Percentiles rank a stretch among this genome's conserved stretches.
Evolutionary conservation across 2,113 vertebrate species (phyloP).

Genomic region (Eonycteris spelaea): DNA sequence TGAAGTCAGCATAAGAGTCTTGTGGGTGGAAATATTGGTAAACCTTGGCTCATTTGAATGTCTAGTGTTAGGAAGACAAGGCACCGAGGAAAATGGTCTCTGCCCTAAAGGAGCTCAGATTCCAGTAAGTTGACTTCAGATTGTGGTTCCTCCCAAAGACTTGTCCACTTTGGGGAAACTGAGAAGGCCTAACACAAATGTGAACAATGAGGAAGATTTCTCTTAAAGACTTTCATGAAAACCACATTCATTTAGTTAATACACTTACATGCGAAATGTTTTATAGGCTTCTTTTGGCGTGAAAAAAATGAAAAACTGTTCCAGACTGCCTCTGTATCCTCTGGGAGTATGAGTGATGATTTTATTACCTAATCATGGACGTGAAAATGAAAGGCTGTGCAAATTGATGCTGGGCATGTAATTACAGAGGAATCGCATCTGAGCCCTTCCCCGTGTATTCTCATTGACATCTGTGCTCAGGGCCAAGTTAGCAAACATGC

Average conservation of each 20-base stretch:
- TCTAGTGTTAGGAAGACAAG: neutral
- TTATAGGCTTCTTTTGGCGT: constrained; percentile 8
- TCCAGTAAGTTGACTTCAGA: neutral
- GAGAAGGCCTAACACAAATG: neutral
- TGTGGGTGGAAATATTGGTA: neutral
- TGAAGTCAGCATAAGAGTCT: neutral
- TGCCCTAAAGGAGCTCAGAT: neutral
- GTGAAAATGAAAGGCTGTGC: neutral
- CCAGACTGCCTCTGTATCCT: neutral
- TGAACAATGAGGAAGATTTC: neutral
- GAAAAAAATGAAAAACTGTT: constrained; percentile 21
- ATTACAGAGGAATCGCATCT: neutral
- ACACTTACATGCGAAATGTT: neutral
- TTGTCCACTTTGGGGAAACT: neutral
- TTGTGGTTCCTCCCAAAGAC: neutral
- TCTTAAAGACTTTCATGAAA: neutral
- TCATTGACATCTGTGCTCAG: fast-evolving
- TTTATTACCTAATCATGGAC: constrained; percentile 10
- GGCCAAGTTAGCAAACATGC: neutral
- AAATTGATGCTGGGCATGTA: fast-evolving
- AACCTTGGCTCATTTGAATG: neutral
- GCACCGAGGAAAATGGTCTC: neutral
- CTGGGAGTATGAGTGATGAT: neutral
- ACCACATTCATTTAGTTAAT: neutral
- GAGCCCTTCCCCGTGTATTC: neutral